phyloP scores from a whole-genome alignment of 2,113 vertebrate species.

The Cygnus buccinator region DNA sequence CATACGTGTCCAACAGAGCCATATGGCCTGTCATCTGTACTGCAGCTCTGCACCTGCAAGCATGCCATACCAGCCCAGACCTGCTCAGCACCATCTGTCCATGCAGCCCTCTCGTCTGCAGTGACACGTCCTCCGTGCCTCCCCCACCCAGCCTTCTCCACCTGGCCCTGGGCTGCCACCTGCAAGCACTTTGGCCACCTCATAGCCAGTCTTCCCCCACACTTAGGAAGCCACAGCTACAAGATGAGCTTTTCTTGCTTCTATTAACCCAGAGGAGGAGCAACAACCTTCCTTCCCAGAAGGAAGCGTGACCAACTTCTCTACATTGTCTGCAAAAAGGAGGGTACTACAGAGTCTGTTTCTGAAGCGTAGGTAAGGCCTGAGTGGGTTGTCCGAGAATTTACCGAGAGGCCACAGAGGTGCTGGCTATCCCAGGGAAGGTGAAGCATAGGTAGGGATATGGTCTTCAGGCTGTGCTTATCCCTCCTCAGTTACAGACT shows the following conservation, averaged over 20 bases:
- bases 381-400: not conserved
- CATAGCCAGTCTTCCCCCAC: not conserved
- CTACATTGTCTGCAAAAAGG: not conserved
- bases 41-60: not conserved
- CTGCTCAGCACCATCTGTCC: conserved; percentile 1
- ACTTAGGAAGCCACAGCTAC: not conserved
- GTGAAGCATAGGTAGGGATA: too few relatives aligned
- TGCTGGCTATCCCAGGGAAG: not conserved
- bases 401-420: not conserved
- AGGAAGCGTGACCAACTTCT: not conserved
- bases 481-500: not conserved
- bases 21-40: not conserved
- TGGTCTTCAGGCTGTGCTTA: not conserved
- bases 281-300: not conserved
- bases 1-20: not conserved
- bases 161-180: not conserved
- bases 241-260: not conserved
- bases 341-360: not conserved
- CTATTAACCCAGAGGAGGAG: not conserved
- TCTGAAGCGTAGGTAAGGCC: not conserved
- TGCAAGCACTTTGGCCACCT: not conserved
- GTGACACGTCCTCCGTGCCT: not conserved
- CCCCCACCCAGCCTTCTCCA: not conserved
- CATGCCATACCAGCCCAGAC: not conserved
- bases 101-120: not conserved